A percentile compares a stretch with the other conserved stretches of the same genome.
Conservation (phyloP, 2,113 vertebrate genomes). For the Lonchura striata region DNA sequence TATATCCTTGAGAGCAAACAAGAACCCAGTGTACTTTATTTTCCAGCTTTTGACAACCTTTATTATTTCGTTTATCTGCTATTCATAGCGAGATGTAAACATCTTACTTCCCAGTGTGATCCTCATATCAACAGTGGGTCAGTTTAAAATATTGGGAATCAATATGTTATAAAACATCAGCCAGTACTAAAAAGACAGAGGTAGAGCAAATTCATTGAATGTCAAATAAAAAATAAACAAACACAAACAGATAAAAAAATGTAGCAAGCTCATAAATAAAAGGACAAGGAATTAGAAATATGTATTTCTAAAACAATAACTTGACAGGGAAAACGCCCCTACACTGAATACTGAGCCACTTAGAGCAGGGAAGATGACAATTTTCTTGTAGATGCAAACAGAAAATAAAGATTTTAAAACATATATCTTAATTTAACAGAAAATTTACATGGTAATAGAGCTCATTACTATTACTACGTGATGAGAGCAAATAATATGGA, state of each 20-base stretch:
- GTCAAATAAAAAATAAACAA: conserved; percentile 77
- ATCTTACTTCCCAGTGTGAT: conserved; percentile 76
- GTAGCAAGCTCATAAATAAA: conserved; percentile 72
- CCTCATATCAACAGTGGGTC: conserved; percentile 74
- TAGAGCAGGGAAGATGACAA: neutral
- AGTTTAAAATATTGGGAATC: conserved; percentile 81
- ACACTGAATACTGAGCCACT: conserved; percentile 33
- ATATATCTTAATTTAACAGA: conserved; percentile 23
- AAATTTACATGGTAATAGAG: neutral
- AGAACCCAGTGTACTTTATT: conserved; percentile 53
- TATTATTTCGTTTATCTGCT: conserved; percentile 79
- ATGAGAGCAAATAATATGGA: neutral
- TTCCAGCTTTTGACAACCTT: conserved; percentile 71
- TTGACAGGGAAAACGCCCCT: conserved; percentile 43
- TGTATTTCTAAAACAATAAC: conserved; percentile 37
- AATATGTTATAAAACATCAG: conserved; percentile 79
- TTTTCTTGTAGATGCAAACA: conserved; percentile 27
- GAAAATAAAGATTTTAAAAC: conserved; percentile 24
- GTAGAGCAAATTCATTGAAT: conserved; percentile 70
- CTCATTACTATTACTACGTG: neutral
- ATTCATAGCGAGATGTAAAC: conserved; percentile 78
- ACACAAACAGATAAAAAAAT: conserved; percentile 60
- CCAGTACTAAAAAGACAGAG: conserved; percentile 60
- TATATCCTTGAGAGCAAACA: conserved; percentile 63
- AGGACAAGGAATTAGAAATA: conserved; percentile 30